Conservation (phyloP, 2,797 vertebrate genomes). For the Ptychadena robeensis region DNA sequence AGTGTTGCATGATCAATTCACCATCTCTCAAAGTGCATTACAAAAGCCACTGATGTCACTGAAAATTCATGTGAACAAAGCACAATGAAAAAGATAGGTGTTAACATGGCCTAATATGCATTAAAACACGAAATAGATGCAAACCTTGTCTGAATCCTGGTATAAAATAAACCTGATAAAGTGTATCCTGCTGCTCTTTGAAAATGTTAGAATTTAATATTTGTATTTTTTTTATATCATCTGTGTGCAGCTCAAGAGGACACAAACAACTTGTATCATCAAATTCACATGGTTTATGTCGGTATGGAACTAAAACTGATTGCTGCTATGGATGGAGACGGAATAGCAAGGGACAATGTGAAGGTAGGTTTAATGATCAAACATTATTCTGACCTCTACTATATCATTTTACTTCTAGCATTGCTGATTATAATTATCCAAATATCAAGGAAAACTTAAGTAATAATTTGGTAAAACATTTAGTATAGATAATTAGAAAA, state of each 20-base stretch:
- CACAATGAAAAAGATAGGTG: too few relatives aligned
- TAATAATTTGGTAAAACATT: neutral
- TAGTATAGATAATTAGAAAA: neutral
- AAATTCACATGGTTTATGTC: constrained; percentile 86
- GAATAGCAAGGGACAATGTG: constrained; percentile 86
- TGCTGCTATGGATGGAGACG: constrained; percentile 96
- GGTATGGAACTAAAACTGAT: constrained; percentile 85
- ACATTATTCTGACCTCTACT: too few relatives aligned
- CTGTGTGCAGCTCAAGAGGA: constrained; percentile 65
- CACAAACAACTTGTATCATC: constrained; percentile 72
- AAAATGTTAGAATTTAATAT: neutral
- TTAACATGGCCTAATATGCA: too few relatives aligned
- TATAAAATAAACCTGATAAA: too few relatives aligned
- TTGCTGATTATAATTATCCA: neutral
- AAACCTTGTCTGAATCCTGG: too few relatives aligned
- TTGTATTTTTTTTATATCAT: neutral
- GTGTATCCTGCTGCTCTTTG: too few relatives aligned
- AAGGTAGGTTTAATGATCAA: constrained; percentile 77
- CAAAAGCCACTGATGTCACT: too few relatives aligned
- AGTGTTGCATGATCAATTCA: too few relatives aligned
- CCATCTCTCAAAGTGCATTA: too few relatives aligned
- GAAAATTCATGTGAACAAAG: too few relatives aligned
- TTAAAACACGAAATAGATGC: too few relatives aligned
- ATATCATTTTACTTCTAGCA: neutral
- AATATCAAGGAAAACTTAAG: neutral